phyloP scores from a whole-genome alignment of 2,113 vertebrate genomes.

The Peucedramus taeniatus region DNA sequence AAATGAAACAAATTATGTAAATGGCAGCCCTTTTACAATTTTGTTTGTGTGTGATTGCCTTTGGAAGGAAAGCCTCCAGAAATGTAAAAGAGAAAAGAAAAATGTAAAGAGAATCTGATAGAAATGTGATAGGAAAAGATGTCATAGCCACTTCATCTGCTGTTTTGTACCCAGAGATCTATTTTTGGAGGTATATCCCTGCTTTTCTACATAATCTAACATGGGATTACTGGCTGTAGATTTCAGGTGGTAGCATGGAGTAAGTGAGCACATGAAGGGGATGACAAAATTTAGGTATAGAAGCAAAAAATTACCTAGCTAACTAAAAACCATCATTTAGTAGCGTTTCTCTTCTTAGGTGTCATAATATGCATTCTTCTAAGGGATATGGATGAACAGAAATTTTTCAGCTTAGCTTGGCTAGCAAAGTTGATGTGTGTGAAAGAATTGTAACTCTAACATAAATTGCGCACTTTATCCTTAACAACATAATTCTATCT shows the following conservation, averaged over 20 bases:
- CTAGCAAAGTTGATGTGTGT: neutral
- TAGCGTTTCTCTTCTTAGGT: neutral
- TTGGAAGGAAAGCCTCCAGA: neutral
- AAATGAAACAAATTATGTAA: neutral
- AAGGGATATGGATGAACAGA: neutral
- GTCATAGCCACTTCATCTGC: neutral
- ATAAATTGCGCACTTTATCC: neutral
- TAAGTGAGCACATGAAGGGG: neutral
- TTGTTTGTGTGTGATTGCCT: accelerated
- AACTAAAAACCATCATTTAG: neutral
- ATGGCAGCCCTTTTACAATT: neutral
- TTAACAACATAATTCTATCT: neutral
- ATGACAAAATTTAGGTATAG: neutral
- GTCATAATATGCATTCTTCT: neutral
- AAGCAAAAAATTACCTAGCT: neutral
- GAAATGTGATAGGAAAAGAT: neutral
- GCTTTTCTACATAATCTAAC: neutral
- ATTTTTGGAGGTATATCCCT: neutral
- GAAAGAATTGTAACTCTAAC: neutral
- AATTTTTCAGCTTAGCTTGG: neutral
- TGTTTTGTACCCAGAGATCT: neutral
- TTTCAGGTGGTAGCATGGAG: neutral
- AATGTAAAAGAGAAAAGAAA: neutral
- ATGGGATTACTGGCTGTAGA: accelerated
- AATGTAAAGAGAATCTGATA: neutral